Conservation (phyloP, 2,888 invertebrate species). For the Deilephila porcellus region DNA sequence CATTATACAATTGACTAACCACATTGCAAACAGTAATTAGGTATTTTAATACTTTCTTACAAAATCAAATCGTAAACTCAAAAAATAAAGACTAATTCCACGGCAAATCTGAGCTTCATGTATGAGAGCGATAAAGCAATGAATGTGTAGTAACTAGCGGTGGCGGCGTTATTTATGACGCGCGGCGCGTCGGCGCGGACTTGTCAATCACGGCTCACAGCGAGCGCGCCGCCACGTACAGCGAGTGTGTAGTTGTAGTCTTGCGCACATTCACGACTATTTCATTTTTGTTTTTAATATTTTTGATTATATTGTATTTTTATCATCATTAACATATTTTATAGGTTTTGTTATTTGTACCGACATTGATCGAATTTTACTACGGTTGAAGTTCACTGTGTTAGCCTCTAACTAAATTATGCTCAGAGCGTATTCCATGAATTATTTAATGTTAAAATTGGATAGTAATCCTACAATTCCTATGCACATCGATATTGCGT, state of each 20-base stretch:
- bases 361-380: too few relatives aligned
- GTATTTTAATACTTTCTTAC: too few relatives aligned
- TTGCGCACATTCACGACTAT: neutral
- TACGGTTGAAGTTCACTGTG: too few relatives aligned
- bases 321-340: too few relatives aligned
- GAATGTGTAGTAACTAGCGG: constrained; percentile 81
- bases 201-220: constrained; percentile 75
- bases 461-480: neutral
- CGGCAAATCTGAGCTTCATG: neutral
- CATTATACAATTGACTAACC: too few relatives aligned
- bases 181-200: constrained; percentile 78
- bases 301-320: too few relatives aligned
- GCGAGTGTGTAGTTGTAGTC: neutral
- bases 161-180: constrained; percentile 81
- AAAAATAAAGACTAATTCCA: neutral
- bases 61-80: neutral
- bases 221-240: neutral
- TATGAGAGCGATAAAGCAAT: constrained; percentile 60
- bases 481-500: too few relatives aligned
- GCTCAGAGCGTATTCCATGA: too few relatives aligned
- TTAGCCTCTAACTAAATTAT: too few relatives aligned
- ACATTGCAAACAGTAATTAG: too few relatives aligned
- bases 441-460: too few relatives aligned
- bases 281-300: neutral
- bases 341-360: too few relatives aligned